phyloP scores from a whole-genome alignment of 2,113 vertebrate species.

The Ammodytes marinus region DNA sequence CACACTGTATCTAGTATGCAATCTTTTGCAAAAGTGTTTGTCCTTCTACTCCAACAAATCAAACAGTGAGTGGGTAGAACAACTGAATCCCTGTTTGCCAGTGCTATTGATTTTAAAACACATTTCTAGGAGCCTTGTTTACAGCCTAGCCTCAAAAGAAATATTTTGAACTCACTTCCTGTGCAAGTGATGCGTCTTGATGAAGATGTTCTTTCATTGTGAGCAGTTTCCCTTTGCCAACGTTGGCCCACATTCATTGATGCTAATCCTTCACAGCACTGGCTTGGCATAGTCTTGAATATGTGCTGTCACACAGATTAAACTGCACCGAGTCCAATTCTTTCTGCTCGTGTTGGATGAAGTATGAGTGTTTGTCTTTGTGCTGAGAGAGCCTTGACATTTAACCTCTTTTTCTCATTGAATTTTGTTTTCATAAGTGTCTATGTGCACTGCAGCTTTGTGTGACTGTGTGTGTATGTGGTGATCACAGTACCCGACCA shows the following conservation, averaged over 20 bases:
- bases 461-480: background rate
- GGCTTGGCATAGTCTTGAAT: background rate
- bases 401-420: background rate
- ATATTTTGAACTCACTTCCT: background rate
- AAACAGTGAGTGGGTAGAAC: background rate
- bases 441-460: background rate
- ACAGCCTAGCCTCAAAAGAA: background rate
- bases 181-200: background rate
- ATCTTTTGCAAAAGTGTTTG: background rate
- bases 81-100: background rate
- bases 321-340: background rate
- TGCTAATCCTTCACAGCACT: background rate
- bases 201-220: background rate
- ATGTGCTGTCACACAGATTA: background rate
- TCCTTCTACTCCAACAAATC: background rate
- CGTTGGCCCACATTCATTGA: background rate
- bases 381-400: background rate
- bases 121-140: background rate
- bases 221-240: background rate
- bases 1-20: background rate
- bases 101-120: background rate
- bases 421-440: background rate
- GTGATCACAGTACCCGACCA: background rate
- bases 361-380: background rate
- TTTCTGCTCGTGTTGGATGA: background rate